These are phyloP conservation scores for Sitobion miscanthi DNA, from an alignment of 1,140 invertebrate species.

Conservation along the genomic window DNA sequence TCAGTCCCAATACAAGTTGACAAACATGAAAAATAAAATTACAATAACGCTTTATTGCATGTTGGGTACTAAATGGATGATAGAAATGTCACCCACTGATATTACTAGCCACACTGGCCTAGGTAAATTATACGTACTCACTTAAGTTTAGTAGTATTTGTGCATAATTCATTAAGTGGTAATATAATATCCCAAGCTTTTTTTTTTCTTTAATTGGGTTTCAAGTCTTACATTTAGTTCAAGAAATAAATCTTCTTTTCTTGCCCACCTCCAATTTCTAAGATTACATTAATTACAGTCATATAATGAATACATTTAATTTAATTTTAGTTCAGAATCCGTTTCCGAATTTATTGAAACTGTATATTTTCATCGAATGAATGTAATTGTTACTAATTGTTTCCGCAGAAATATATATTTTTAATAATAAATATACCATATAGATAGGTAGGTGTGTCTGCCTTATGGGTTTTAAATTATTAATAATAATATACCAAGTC, in stretches of 20 bases:
- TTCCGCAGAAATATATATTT: neutral
- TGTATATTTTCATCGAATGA: neutral
- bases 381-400: neutral
- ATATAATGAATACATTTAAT: neutral
- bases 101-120: neutral
- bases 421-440: neutral
- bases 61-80: neutral
- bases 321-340: neutral
- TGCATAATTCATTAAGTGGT: neutral
- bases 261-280: neutral
- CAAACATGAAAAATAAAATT: neutral
- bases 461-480: neutral
- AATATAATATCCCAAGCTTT: neutral
- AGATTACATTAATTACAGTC: neutral
- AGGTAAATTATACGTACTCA: neutral
- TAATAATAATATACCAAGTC: neutral
- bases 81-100: neutral
- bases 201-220: neutral
- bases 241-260: neutral
- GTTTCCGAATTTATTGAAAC: neutral
- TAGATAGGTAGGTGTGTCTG: too few relatives aligned
- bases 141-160: neutral
- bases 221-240: neutral
- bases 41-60: neutral
- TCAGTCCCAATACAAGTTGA: neutral